Evolutionary conservation across 2,113 vertebrate species (phyloP), one percentile per base, ranked within the genome.

Genomic region (Glareola pratincola): DNA sequence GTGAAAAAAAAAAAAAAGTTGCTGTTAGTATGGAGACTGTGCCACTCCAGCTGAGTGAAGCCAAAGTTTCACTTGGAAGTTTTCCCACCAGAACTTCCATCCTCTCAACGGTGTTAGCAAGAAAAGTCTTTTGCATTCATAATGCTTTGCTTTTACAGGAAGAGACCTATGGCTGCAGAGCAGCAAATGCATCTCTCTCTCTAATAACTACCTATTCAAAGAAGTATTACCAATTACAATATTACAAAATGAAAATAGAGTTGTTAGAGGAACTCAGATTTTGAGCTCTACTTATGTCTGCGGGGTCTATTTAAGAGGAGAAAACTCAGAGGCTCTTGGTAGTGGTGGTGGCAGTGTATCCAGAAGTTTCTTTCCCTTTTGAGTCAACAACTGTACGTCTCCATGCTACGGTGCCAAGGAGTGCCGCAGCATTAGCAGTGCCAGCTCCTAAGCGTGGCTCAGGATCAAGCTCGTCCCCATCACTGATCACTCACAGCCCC

Each of bases 61-160:
- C 95, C 97, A 97, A 97, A 98, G 96, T 98, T 98, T 98, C 98
- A 94, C 74, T 98, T 98, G 98, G 98, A 98, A 95, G 54, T 74
- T 62, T 98, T 98, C 98, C 98, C 98, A 97, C 94, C 96, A 97
- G 98, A 98, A 97, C 97, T 98, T 98, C 96, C 95, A 98, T 96
- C 79, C 96, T 97, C 96, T 97, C 94, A 95, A 95, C 13, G 1
- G 71, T 48, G 68, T 76, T 96, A 96, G 94, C 88, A 97, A 96
- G 92, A 97, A 95, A 92, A 95, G 59, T 90, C 94, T 96, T 97
- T 97, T 96, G 95, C 94, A 83, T 97, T 96, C 94, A 87, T 91
- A 92, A 96, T 72, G 60, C 68, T 85, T 91, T 81, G 71, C 92
- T 96, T 98, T 98, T 93, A 97, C 76, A 97, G 90, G 95, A 97